Base-by-base conservation (phyloP, 2,113 vertebrate genomes). In the Scortum barcoo region DNA sequence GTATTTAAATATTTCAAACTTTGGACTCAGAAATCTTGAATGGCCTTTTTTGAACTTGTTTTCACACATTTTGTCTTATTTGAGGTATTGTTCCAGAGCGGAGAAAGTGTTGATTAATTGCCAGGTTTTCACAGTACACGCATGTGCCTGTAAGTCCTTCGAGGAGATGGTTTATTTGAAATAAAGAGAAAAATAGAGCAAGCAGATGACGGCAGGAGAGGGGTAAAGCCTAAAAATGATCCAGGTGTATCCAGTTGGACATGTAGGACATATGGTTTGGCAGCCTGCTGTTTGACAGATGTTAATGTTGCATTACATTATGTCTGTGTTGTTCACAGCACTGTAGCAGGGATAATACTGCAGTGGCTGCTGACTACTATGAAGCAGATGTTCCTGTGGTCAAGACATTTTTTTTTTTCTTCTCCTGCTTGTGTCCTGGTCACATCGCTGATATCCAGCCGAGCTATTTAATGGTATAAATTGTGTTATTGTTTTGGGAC, bases 341-440 rank as follows among this genome's bases (percentile, higher is more conserved):
- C 77, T 75, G 78, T 12, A 36, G 58, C 57, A 14, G 61, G 24
- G 51, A 53, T 51, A 42, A 33, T 57, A 7, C 69, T 69, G 68
- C 62, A 57, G 69, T 62, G 50, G 30, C 50, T 85, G 69, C 76
- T 75, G 72, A 83, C 24, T 22, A 46, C 38, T 16, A 48, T 24
- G 42, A 69, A 63, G 69, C 75, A 84, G 72, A 85, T 76, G 68
- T 72, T 51, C 42, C 58, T 71, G 5, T 62, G 87, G 72, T 75
- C 67, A 68, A 62, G 60, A 62, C 80, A 60, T 40, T 56, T 60
- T 46, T 12, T 36, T 72, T 36, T 56, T 60, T n/a, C 13, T 36
- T 56, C 54, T n/a, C 13, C 22, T n/a, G 11, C 60, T 22, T 50
- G 10, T 51, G 40, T 40, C n/a, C 72, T 20, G 10, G 58, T 73